Percentiles rank a stretch among this genome's conserved stretches.
Evolutionary conservation across 2,888 invertebrate genomes (phyloP).

Genomic region (Camponotus fellah): DNA sequence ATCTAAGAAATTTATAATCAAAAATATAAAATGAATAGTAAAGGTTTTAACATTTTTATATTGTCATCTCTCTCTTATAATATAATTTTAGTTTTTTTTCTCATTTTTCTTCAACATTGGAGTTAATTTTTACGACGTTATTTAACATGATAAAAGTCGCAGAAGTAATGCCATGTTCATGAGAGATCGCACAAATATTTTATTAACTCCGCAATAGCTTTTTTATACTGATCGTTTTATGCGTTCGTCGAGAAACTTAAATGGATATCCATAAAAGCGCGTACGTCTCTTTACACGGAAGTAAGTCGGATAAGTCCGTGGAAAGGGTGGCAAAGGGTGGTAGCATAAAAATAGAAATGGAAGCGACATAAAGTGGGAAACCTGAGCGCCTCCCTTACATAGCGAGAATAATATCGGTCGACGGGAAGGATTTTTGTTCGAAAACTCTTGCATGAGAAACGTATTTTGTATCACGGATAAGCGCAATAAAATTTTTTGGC

Average conservation of each 20-base stretch:
- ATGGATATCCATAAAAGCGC: constrained; percentile 72
- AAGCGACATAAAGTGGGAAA: constrained; percentile 64
- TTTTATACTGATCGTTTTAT: constrained; percentile 53
- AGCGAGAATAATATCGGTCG: constrained; percentile 48
- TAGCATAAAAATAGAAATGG: constrained; percentile 70
- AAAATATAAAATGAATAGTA: not conserved
- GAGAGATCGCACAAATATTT: constrained; percentile 30
- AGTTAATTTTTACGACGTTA: not conserved
- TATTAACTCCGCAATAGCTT: constrained; percentile 44
- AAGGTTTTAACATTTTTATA: not conserved
- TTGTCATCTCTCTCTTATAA: not conserved
- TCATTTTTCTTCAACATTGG: not conserved
- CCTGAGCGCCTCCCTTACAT: constrained; percentile 44
- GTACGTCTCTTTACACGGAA: constrained; percentile 68
- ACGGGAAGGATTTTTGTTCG: constrained; percentile 59
- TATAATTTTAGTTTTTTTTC: not conserved
- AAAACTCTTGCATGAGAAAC: constrained; percentile 22
- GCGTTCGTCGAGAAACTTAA: constrained; percentile 66
- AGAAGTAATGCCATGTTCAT: not conserved
- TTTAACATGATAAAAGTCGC: not conserved
- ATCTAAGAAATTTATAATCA: not conserved
- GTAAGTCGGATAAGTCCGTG: constrained; percentile 65
- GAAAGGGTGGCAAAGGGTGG: constrained; percentile 64
- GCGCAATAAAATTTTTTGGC: constrained; percentile 30
- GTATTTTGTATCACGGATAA: constrained; percentile 4